Evolutionary conservation across 2,888 invertebrate species (phyloP).

Genomic region (Plusia festucae): DNA sequence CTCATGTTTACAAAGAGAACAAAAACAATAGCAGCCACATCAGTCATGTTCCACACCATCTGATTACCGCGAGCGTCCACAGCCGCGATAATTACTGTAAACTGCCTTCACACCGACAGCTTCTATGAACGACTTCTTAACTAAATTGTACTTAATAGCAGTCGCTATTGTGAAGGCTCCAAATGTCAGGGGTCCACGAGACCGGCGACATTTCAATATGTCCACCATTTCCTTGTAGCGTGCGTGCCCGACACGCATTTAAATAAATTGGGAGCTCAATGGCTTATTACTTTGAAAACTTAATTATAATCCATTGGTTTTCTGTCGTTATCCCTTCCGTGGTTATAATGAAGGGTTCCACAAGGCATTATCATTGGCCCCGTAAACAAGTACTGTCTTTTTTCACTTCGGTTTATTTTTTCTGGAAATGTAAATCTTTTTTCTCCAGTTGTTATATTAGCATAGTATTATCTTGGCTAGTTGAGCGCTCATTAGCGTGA

Average conservation of each 20-base stretch:
- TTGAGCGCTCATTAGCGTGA: conserved; percentile 5
- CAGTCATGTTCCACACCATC: conserved; percentile 5
- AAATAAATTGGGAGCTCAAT: background rate
- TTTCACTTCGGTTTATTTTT: background rate
- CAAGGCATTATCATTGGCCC: background rate
- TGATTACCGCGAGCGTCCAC: conserved; percentile 12
- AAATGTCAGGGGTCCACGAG: conserved; percentile 41
- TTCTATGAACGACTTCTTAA: conserved; percentile 13
- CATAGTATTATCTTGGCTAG: background rate
- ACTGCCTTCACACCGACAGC: conserved; percentile 9
- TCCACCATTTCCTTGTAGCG: conserved; percentile 24
- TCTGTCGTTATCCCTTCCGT: background rate
- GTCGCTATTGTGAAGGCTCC: conserved; percentile 10
- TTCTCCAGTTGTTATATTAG: background rate
- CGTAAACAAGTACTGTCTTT: background rate
- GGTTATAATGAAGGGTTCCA: conserved; percentile 1
- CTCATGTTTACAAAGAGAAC: conserved; percentile 8
- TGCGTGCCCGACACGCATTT: conserved; percentile 15
- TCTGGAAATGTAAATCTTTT: background rate
- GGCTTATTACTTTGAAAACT: background rate
- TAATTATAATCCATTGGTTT: conserved; percentile 6
- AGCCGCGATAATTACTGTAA: conserved; percentile 29
- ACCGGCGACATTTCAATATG: conserved; percentile 38
- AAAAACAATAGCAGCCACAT: conserved; percentile 19
- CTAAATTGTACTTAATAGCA: conserved; percentile 42